Percentiles rank a stretch among this genome's conserved stretches.
These are phyloP conservation scores for Rhea pennata DNA, from an alignment of 2,113 vertebrate species.

Conservation along the genomic window DNA sequence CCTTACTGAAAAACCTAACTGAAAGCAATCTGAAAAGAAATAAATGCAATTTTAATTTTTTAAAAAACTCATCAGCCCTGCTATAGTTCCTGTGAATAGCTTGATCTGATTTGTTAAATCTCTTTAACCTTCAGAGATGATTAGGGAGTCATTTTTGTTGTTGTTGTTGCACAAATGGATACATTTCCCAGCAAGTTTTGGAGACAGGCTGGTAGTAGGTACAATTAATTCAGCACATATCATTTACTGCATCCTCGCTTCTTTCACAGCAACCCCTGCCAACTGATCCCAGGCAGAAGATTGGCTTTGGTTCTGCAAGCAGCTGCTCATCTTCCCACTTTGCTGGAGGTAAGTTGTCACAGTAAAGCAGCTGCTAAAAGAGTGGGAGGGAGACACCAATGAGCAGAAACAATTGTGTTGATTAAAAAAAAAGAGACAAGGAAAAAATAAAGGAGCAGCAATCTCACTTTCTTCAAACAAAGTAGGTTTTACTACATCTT, in stretches of 20 bases:
- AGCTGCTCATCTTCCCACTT: conserved; percentile 65
- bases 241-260: conserved; percentile 43
- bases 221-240: conserved; percentile 64
- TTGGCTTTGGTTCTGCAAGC: conserved; percentile 53
- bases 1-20: conserved; percentile 44
- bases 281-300: conserved; percentile 65
- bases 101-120: conserved; percentile 47
- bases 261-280: conserved; percentile 59
- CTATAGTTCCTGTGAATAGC: conserved; percentile 55
- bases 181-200: conserved; percentile 46
- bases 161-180: conserved; percentile 42
- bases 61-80: conserved; percentile 29
- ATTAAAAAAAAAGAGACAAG: background rate
- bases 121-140: conserved; percentile 57
- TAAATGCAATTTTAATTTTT: conserved; percentile 45
- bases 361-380: conserved; percentile 62
- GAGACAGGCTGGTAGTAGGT: conserved; percentile 44
- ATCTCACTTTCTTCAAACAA: conserved; percentile 25
- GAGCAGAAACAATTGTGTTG: conserved; percentile 44
- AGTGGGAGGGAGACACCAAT: conserved; percentile 39
- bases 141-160: conserved; percentile 40
- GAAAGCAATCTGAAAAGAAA: conserved; percentile 62
- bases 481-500: background rate
- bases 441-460: background rate
- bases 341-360: conserved; percentile 68